Percentiles rank a stretch among this genome's conserved stretches.
phyloP scores from a whole-genome alignment of 37 sponge, comb jelly and placozoan species.

The Bolinopsis microptera region DNA sequence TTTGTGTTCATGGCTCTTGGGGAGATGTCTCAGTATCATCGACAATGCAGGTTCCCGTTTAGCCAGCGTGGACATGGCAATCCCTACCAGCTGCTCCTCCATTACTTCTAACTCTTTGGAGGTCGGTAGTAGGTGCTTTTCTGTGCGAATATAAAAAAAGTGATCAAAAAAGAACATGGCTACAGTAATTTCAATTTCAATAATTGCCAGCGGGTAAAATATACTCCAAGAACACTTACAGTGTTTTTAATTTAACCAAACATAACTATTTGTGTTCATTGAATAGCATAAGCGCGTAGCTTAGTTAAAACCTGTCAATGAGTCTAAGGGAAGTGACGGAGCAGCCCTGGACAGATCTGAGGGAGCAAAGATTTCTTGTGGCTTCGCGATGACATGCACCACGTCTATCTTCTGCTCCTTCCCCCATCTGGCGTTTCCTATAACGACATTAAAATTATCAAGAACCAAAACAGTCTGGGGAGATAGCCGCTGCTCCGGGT shows the following conservation, averaged over 20 bases:
- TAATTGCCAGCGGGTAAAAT: no score
- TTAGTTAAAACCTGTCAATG: no score
- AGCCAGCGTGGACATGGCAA: background rate
- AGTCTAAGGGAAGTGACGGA: background rate
- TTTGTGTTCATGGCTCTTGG: background rate
- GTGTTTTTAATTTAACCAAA: no score
- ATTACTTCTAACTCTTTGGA: background rate
- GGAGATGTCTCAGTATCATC: background rate
- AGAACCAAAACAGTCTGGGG: background rate
- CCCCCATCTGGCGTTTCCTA: background rate
- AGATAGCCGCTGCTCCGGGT: background rate
- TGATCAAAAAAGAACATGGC: no score
- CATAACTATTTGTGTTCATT: no score
- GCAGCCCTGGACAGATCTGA: background rate
- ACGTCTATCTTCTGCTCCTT: background rate
- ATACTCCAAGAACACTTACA: no score
- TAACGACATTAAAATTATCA: background rate
- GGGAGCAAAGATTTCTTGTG: background rate
- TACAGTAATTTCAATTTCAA: no score
- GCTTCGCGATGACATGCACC: no score
- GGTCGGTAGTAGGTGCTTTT: background rate
- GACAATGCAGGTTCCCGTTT: background rate
- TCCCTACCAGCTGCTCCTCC: background rate
- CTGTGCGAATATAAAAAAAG: no score
- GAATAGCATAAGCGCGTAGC: no score